phyloP scores from a whole-genome alignment of 2,113 vertebrate genomes.

The Pleuronectes platessa region DNA sequence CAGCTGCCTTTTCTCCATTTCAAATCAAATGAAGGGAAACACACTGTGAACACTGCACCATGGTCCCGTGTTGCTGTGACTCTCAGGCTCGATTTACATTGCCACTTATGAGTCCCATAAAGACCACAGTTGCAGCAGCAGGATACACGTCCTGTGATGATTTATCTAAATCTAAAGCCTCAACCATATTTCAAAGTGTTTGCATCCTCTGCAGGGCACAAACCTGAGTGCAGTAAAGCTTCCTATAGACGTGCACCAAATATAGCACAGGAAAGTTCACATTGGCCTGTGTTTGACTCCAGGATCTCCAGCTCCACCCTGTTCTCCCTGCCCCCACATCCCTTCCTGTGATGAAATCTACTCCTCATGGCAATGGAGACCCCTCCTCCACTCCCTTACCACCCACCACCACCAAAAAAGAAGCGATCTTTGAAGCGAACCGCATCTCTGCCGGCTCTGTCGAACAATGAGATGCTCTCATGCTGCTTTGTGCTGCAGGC shows the following conservation, averaged over 20 bases:
- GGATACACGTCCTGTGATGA: conserved; percentile 29
- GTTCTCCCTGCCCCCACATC: conserved; percentile 37
- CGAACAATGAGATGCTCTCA: conserved; percentile 65
- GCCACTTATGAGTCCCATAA: conserved; percentile 28
- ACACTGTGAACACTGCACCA: conserved; percentile 60
- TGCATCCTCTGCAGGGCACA: conserved; percentile 42
- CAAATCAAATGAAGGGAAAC: conserved; percentile 46
- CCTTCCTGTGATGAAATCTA: conserved; percentile 66
- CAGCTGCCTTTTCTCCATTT: conserved; percentile 23
- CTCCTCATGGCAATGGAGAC: conserved; percentile 24
- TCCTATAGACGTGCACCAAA: conserved; percentile 45
- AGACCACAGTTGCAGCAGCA: conserved; percentile 11
- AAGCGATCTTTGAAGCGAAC: conserved; percentile 43
- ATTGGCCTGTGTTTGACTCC: conserved; percentile 68
- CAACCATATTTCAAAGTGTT: conserved; percentile 26
- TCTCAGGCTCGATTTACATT: conserved; percentile 16
- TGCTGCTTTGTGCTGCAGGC: conserved; percentile 84
- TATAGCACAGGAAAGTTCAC: conserved; percentile 59
- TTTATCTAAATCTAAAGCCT: conserved; percentile 33
- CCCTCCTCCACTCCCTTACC: conserved; percentile 57
- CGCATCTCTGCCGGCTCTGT: conserved; percentile 25
- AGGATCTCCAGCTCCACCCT: conserved; percentile 25
- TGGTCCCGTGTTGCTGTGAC: conserved; percentile 7
- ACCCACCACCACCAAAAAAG: conserved; percentile 49
- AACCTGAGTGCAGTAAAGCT: conserved; percentile 33